These are phyloP conservation scores for Catocala sponsa DNA, from an alignment of 2,888 invertebrate genomes.

Conservation along the genomic window DNA sequence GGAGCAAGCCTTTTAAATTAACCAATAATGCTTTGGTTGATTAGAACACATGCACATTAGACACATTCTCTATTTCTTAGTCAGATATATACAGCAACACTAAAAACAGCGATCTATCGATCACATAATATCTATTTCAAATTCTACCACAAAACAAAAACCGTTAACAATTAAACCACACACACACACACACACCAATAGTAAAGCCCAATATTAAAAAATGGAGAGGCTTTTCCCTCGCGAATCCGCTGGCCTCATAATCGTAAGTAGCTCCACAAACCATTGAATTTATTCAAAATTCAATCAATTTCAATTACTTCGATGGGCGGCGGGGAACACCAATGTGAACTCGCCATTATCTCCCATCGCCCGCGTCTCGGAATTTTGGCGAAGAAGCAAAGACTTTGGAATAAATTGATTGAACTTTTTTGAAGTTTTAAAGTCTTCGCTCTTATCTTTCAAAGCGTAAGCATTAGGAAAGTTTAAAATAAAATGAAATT, in stretches of 20 bases:
- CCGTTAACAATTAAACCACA: too few species aligned
- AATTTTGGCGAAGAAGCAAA: constrained; percentile 19
- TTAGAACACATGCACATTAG: too few species aligned
- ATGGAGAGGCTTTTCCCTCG: too few species aligned
- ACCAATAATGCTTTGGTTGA: too few species aligned
- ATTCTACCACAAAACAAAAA: too few species aligned
- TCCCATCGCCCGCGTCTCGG: constrained; percentile 5
- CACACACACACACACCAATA: too few species aligned
- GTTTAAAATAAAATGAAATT: constrained; percentile 17
- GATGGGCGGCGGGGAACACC: constrained; percentile 2
- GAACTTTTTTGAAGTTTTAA: constrained; percentile 26
- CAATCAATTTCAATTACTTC: constrained; percentile 21
- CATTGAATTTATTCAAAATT: constrained; percentile 17
- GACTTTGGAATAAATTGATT: constrained; percentile 22
- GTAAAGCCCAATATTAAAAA: too few species aligned
- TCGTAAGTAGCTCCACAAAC: not conserved
- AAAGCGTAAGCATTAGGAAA: constrained; percentile 16
- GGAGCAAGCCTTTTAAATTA: too few species aligned
- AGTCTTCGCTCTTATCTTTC: constrained; percentile 16
- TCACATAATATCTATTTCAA: too few species aligned
- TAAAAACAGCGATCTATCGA: too few species aligned
- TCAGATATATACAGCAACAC: too few species aligned
- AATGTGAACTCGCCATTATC: constrained; percentile 20
- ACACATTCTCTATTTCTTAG: too few species aligned
- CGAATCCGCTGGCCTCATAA: not conserved